A percentile compares a stretch with the other conserved stretches of the same genome.
Conservation (phyloP, 2,113 vertebrate genomes). For the Numida meleagris region DNA sequence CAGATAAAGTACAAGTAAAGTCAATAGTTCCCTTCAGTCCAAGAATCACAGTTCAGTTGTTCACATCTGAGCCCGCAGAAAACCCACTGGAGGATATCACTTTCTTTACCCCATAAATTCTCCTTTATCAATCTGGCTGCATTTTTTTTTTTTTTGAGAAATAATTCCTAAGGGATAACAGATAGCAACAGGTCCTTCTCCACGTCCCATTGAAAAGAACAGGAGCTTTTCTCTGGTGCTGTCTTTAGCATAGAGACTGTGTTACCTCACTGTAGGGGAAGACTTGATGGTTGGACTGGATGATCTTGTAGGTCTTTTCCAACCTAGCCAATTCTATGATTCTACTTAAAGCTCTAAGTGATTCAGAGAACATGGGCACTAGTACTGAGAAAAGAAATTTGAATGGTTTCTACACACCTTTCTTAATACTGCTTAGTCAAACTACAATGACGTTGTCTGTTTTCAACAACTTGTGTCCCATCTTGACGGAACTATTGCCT, state of each 20-base stretch:
- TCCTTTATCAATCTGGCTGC: too few species aligned
- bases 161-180: not conserved
- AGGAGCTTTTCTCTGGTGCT: accelerated
- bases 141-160: not conserved
- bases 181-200: not conserved
- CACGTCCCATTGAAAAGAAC: accelerated
- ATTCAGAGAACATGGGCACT: not conserved
- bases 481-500: too few species aligned
- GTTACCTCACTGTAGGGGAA: not conserved
- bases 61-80: too few species aligned
- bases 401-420: accelerated
- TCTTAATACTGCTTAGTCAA: not conserved
- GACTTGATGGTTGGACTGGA: too few species aligned
- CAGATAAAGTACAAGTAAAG: not conserved
- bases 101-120: too few species aligned
- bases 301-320: too few species aligned
- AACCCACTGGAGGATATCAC: not conserved
- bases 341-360: accelerated
- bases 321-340: too few species aligned
- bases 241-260: accelerated
- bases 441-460: accelerated
- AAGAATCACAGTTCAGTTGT: accelerated
- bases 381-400: not conserved
- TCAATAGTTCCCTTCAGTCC: not conserved
- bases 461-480: too few species aligned